Conservation (phyloP, 2,113 vertebrate species). For the Miniopterus natalensis region DNA sequence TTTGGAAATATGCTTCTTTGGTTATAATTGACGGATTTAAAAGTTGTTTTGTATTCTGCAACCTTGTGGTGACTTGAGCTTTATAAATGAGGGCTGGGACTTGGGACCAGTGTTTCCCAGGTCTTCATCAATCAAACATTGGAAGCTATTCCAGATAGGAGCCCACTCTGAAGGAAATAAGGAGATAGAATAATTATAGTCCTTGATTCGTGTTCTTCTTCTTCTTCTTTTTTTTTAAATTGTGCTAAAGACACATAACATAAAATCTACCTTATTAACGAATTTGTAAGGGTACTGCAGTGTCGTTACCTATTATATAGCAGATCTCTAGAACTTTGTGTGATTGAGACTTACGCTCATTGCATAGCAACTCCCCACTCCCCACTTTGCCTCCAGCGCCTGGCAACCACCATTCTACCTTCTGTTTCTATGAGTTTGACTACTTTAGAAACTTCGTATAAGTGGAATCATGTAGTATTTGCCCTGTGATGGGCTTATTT, state of each 20-base stretch:
- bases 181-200: background rate
- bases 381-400: no score
- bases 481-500: background rate
- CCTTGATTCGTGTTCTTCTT: background rate
- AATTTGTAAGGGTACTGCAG: background rate
- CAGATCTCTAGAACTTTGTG: background rate
- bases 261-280: background rate
- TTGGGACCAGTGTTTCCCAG: conserved; percentile 61
- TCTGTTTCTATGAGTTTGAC: background rate
- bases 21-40: conserved; percentile 67
- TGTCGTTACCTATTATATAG: background rate
- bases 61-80: conserved; percentile 60
- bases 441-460: background rate
- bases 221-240: background rate
- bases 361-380: no score
- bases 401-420: background rate
- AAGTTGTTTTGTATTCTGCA: conserved; percentile 27
- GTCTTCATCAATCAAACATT: conserved; percentile 29
- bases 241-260: background rate
- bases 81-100: conserved; percentile 74
- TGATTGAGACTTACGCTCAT: background rate
- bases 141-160: conserved; percentile 41
- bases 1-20: conserved; percentile 69
- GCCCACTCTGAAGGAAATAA: background rate
- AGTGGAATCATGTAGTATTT: background rate